Evolutionary conservation across 2,113 vertebrate genomes (phyloP).

Genomic region (Trematomus loennbergii): DNA sequence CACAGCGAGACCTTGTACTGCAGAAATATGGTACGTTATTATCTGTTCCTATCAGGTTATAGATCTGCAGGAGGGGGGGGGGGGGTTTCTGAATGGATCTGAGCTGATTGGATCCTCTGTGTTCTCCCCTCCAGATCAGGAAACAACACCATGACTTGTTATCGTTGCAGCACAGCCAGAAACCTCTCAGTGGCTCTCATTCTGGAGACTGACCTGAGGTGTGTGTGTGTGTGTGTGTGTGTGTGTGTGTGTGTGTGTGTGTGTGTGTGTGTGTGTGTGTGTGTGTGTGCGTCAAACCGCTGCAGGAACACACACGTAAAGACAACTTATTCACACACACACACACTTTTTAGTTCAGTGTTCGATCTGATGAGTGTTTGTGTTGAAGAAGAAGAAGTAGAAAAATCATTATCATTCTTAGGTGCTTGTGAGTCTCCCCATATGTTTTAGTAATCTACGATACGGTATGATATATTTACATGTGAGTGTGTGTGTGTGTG

Average conservation of each 20-base stretch:
- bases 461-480: background rate
- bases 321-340: too few species aligned
- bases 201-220: too few species aligned
- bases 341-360: too few species aligned
- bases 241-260: background rate
- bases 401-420: background rate
- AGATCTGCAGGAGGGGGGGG: background rate
- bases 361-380: too few species aligned
- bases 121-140: constrained; percentile 70
- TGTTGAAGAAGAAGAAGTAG: too few species aligned
- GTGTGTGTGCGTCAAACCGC: background rate
- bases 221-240: too few species aligned
- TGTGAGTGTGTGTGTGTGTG: too few species aligned
- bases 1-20: constrained; percentile 29
- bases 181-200: constrained; percentile 37
- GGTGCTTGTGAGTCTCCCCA: constrained; percentile 11
- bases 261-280: too few species aligned
- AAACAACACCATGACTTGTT: constrained; percentile 82
- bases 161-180: constrained; percentile 72
- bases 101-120: constrained; percentile 69
- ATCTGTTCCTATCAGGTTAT: constrained; percentile 50
- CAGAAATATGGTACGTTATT: constrained; percentile 37
- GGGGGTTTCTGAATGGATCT: too few species aligned
- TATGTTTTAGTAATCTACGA: too few species aligned
- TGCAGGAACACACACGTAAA: too few species aligned